Conservation (phyloP, 2,888 invertebrate species). For the Folsomia manolachei region DNA sequence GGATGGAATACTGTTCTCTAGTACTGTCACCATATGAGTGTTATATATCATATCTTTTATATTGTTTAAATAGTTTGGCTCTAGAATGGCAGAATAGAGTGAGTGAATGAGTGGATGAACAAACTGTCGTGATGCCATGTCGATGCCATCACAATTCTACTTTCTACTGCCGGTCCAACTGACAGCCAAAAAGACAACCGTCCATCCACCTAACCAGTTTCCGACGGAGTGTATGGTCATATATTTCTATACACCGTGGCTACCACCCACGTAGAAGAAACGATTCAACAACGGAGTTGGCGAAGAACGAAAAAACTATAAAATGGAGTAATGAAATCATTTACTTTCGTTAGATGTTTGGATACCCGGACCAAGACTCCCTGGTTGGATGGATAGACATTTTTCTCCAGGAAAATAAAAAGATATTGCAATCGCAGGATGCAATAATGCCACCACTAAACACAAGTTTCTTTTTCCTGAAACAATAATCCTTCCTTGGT, state of each 20-base stretch:
- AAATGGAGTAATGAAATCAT: constrained; percentile 7
- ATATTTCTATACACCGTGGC: no score
- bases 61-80: no score
- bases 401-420: not conserved
- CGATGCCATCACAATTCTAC: not conserved
- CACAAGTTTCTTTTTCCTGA: not conserved
- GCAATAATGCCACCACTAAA: not conserved
- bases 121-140: not conserved
- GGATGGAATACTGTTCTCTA: not conserved
- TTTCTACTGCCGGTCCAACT: no score
- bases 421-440: constrained; percentile 5
- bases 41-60: no score
- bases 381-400: not conserved
- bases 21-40: not conserved
- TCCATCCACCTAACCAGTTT: no score
- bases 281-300: not conserved
- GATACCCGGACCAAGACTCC: not conserved
- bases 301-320: constrained; percentile 2
- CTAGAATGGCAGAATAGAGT: not conserved
- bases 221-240: no score
- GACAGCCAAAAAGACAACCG: no score
- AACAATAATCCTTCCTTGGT: not conserved
- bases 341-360: not conserved
- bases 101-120: not conserved
- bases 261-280: not conserved